phyloP scores from a whole-genome alignment of 2,113 vertebrate genomes.

The Hystrix cristata region DNA sequence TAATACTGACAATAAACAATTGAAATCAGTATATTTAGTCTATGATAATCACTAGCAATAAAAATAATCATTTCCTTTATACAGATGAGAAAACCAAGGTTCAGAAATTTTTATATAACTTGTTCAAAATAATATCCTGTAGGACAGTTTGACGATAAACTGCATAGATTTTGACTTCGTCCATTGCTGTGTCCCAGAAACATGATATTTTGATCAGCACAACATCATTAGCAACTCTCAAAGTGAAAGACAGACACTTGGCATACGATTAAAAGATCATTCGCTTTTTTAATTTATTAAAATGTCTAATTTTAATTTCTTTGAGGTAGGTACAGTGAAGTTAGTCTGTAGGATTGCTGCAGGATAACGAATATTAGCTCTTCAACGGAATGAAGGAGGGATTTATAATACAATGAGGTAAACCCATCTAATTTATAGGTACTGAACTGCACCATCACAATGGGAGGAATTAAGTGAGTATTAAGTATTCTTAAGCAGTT shows the following conservation, averaged over 20 bases:
- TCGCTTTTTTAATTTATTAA: background rate
- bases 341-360: background rate
- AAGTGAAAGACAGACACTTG: background rate
- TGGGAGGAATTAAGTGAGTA: background rate
- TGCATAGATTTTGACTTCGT: background rate
- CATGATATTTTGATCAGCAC: background rate
- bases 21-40: background rate
- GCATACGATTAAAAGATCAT: background rate
- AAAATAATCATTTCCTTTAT: background rate
- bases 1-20: background rate
- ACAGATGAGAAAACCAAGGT: background rate
- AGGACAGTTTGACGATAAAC: fast-evolving
- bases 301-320: background rate
- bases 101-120: background rate
- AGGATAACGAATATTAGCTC: background rate
- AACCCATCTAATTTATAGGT: background rate
- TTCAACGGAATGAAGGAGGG: background rate
- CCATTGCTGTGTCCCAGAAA: background rate
- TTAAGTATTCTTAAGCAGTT: constrained; percentile 18
- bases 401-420: background rate
- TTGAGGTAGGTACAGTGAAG: background rate
- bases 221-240: background rate
- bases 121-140: background rate
- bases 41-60: background rate
- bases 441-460: background rate